Base-by-base conservation (phyloP, 2,888 invertebrate species). In the Eristalis arbustorum region DNA sequence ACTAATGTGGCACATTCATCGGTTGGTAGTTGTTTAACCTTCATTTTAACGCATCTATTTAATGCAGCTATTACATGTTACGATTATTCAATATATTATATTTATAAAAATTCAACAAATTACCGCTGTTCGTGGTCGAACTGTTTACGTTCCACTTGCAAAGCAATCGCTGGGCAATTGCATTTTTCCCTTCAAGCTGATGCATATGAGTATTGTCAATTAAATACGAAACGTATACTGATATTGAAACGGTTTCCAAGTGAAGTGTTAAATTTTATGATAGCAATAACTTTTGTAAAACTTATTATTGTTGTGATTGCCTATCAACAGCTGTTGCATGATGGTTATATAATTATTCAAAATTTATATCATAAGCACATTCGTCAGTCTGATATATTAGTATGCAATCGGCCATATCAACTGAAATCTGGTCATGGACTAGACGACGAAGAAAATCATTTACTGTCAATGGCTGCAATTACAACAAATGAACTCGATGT, bases 321-420 rank as follows among this genome's bases (percentile, higher is more conserved):
- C n/a, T 82, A 82, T 57, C 82, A 87, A 74, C 77, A 78, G 34
- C 66, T 87, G 11, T 49, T 87, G 25, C 61, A 78, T 22, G 78
- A 82, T 74, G 85, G 82, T 56, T 82, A 82, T 74, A 71, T 71
- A 78, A 82, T 82, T 40, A 67, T 87, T 57, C 69, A 74, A 78
- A 87, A 77, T 78, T 59, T 87, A n/a, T 87, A 78, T 67, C 66
- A 87, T 23, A 87, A 82, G n/a, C 74, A 74, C 22, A 82, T 74
- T 18, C 74, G 34, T 5, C 69, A 82, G 18, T 71, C 77, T 31
- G 69, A 82, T 14, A 61, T 66, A 25, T 56, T 78, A 82, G 59
- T 87, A 87, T 87, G 85, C 82, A 87, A 74, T 56, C 82, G 74
- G 34, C 64, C 74, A 74, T 82, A 87, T 82, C 85, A 77, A 66